Conservation (phyloP, 2,113 vertebrate genomes). For the Indicator indicator region DNA sequence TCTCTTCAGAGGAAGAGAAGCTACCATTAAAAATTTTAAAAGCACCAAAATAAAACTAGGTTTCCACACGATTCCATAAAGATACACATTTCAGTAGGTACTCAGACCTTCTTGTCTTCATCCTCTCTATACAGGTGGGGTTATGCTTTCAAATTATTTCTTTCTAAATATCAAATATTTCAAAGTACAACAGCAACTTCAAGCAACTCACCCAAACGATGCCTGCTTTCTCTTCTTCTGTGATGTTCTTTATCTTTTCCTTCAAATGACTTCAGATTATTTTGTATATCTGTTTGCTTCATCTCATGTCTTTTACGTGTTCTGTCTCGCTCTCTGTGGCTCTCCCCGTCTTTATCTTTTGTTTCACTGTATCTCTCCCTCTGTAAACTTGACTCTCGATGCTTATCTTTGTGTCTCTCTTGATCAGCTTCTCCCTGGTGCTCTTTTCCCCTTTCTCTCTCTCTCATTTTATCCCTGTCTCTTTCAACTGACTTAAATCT, state of each 20-base stretch:
- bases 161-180: not conserved
- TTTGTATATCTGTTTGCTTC: not conserved
- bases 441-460: slow-evolving; percentile 28
- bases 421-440: not conserved
- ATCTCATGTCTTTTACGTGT: slow-evolving; percentile 34
- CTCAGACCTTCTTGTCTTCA: not conserved
- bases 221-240: slow-evolving; percentile 50
- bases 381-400: not conserved
- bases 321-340: slow-evolving; percentile 27
- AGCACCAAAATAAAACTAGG: not conserved
- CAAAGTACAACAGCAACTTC: not conserved
- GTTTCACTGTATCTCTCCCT: slow-evolving; percentile 37
- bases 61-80: not conserved
- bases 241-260: slow-evolving; percentile 8
- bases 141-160: not conserved
- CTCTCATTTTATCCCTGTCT: slow-evolving; percentile 59
- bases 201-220: slow-evolving; percentile 45
- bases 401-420: slow-evolving; percentile 10
- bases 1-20: not conserved
- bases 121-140: not conserved
- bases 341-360: slow-evolving; percentile 52
- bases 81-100: not conserved
- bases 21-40: not conserved
- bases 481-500: slow-evolving; percentile 61
- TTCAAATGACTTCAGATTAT: slow-evolving; percentile 1